Evolutionary conservation across 2,113 vertebrate genomes (phyloP), one percentile per base, ranked within the genome.

Genomic region (Chitala chitala): DNA sequence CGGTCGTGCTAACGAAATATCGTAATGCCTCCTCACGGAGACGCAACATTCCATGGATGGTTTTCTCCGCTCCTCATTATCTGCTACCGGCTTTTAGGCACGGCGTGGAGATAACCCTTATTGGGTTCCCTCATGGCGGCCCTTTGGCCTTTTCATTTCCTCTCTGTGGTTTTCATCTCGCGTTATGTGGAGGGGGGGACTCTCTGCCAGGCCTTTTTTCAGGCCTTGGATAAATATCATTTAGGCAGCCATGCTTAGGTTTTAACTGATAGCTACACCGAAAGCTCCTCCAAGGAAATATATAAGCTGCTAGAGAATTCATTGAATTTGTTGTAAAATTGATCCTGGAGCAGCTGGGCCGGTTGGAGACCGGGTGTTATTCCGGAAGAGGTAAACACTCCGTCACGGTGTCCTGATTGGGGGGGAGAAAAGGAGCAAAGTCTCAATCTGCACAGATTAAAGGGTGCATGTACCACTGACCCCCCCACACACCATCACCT

Each of bases 51-150:
- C 85, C 81, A 84, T 85, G 84, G 84, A 78, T 75, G 69, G 61
- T 82, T 86, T 77, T 75, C 83, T 78, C 80, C 69, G 26, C 33
- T n/a, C 24, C 26, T 69, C n/a, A 80, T 87, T 86, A 89, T 88
- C 87, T 82, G 77, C 81, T 85, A 81, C 84, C 82, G 79, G 79
- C 81, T 89, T 88, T 79, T 7, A 70, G 77, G 76, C 74, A 69
- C 89, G 88, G 88, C 85, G 83, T 86, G 84, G 85, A 83, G 82
- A 84, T 84, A 78, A 84, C 86, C 81, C 80, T 86, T 84, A 86
- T 89, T 87, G 81, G 83, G 71, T 86, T 86, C 86, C 78, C 80
- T 76, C 82, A 87, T 88, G 80, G 86, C 87, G 88, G 89, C 85
- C 81, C 66, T 68, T n/a, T 75, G 76, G 78, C 80, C 29, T 77